A percentile compares a stretch with the other conserved stretches of the same genome.
These are phyloP conservation scores for Carabus problematicus DNA, from an alignment of 2,888 invertebrate species.

Conservation along the genomic window DNA sequence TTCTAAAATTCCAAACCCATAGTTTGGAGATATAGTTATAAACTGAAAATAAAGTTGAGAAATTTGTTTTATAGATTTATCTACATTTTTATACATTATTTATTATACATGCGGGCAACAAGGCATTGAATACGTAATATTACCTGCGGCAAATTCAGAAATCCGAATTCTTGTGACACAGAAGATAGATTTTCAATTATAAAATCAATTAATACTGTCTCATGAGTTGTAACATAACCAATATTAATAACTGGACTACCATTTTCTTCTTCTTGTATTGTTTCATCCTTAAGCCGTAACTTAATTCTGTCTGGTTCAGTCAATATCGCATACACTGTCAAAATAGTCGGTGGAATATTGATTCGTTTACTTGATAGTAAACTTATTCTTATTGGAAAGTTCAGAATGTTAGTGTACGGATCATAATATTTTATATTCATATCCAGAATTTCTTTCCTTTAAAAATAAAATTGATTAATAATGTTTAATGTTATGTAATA, in stretches of 20 bases:
- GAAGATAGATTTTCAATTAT: slow-evolving; percentile 47
- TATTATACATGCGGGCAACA: slow-evolving; percentile 1
- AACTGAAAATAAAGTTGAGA: slow-evolving; percentile 45
- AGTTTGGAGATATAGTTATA: slow-evolving; percentile 48
- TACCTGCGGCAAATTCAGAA: slow-evolving; percentile 49
- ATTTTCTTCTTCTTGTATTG: slow-evolving; percentile 11
- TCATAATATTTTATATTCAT: slow-evolving; percentile 41
- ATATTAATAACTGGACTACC: slow-evolving; percentile 46
- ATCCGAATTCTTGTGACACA: slow-evolving; percentile 49
- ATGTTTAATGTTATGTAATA: background rate
- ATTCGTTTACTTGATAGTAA: slow-evolving; percentile 45
- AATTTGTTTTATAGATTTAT: slow-evolving; percentile 1
- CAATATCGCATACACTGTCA: slow-evolving; percentile 48
- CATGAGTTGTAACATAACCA: slow-evolving; percentile 48
- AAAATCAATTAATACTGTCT: slow-evolving; percentile 47
- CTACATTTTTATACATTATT: no score
- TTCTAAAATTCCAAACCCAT: slow-evolving; percentile 49
- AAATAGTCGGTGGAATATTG: slow-evolving; percentile 46
- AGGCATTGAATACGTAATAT: background rate
- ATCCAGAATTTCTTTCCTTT: slow-evolving; percentile 40
- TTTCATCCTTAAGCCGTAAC: slow-evolving; percentile 12
- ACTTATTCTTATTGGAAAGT: slow-evolving; percentile 46
- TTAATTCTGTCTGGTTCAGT: slow-evolving; percentile 45
- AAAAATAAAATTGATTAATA: background rate
- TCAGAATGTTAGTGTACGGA: slow-evolving; percentile 45